Percentiles rank a stretch among this genome's conserved stretches.
Conservation (phyloP, 1,140 invertebrate genomes). For the Chironomus tepperi region DNA sequence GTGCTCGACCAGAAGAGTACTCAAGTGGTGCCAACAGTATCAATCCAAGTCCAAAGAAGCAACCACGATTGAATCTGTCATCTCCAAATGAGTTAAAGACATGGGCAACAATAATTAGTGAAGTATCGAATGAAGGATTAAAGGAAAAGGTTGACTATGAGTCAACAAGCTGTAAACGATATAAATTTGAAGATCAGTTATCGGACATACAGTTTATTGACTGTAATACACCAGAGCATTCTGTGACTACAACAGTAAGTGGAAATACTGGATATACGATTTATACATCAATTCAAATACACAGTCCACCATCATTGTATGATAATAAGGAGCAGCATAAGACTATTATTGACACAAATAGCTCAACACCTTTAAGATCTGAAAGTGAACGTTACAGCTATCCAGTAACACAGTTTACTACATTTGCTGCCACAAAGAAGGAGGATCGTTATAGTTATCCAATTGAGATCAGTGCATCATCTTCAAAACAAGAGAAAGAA, state of each 20-base stretch:
- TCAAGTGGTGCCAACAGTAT: constrained; percentile 44
- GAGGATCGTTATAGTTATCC: constrained; percentile 40
- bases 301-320: constrained; percentile 32
- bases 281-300: constrained; percentile 34
- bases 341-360: constrained; percentile 10
- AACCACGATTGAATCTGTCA: constrained; percentile 43
- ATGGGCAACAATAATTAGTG: constrained; percentile 21
- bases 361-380: not conserved
- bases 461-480: not conserved
- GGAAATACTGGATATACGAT: constrained; percentile 25
- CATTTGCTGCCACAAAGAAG: constrained; percentile 34
- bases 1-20: constrained; percentile 43
- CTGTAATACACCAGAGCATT: constrained; percentile 49
- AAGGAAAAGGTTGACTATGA: constrained; percentile 37
- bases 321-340: not conserved
- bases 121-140: not conserved
- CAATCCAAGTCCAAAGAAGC: constrained; percentile 48
- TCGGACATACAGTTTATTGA: constrained; percentile 55
- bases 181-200: constrained; percentile 51
- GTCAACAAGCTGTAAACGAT: constrained; percentile 44
- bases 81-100: constrained; percentile 31
- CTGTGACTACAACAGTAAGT: constrained; percentile 28
- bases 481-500: not conserved
- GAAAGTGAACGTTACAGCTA: constrained; percentile 34
- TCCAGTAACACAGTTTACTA: constrained; percentile 34